These are phyloP conservation scores for Bergia sp. DNA, from an alignment of 92 coral and sea anemone genomes.

Conservation along the genomic window DNA sequence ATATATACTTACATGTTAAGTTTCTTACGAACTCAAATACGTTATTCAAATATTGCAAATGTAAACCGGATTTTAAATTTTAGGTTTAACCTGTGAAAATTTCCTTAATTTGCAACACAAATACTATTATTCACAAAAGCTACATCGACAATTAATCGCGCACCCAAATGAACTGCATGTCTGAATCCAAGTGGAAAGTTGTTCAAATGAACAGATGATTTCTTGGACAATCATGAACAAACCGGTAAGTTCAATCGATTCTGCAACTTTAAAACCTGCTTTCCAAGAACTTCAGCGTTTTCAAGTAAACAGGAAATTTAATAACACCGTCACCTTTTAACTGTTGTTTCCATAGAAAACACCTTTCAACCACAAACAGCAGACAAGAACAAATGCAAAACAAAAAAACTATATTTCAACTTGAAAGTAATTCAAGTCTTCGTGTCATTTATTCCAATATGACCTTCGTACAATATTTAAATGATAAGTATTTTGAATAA, in stretches of 20 bases:
- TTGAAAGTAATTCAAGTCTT: background rate
- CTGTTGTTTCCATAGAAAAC: background rate
- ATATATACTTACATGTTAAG: no score
- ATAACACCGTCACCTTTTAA: background rate
- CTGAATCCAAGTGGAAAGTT: background rate
- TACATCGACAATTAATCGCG: background rate
- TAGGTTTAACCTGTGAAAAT: background rate
- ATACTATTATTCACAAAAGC: constrained; percentile 4
- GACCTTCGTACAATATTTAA: background rate
- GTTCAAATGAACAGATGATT: background rate
- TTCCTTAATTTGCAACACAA: constrained; percentile 1
- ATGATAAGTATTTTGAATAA: background rate
- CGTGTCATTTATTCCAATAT: background rate
- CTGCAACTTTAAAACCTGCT: background rate
- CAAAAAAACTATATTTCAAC: background rate
- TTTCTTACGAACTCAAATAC: background rate
- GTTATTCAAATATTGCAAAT: background rate
- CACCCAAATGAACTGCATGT: background rate
- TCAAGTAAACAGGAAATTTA: background rate
- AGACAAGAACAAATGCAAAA: background rate
- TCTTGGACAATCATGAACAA: background rate
- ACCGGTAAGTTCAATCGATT: background rate
- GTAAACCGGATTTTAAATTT: background rate
- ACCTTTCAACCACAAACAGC: background rate
- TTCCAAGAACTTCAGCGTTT: background rate